Percentiles rank a stretch among this genome's conserved stretches.
These are phyloP conservation scores for Megaleporinus macrocephalus DNA, from an alignment of 2,113 vertebrate genomes.

Conservation along the genomic window DNA sequence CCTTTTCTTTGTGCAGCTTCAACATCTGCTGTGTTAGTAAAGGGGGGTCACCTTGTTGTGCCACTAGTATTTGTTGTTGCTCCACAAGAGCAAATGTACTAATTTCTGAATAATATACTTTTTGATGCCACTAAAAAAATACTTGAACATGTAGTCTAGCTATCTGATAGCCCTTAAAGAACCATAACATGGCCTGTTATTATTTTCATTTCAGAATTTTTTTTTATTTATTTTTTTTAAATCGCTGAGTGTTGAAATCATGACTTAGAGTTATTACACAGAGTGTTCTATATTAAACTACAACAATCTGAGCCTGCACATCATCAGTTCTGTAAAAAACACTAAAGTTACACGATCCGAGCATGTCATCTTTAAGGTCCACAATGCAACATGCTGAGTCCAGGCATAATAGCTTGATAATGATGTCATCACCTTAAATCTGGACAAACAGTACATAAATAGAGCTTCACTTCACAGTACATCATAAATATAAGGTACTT, in stretches of 20 bases:
- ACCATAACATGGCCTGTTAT: constrained; percentile 43
- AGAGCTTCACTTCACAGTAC: constrained; percentile 39
- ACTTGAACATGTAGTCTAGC: constrained; percentile 39
- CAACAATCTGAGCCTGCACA: neutral
- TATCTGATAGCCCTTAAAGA: constrained; percentile 44
- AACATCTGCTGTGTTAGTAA: constrained; percentile 1
- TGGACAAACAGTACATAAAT: constrained; percentile 39
- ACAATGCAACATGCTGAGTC: neutral
- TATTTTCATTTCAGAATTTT: constrained; percentile 6
- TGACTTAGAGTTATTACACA: neutral
- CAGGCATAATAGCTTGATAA: neutral
- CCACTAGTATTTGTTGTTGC: constrained; percentile 36
- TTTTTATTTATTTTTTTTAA: no score
- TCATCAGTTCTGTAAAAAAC: neutral
- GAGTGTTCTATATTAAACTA: constrained; percentile 2
- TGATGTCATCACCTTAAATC: neutral
- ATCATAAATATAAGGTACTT: constrained; percentile 46
- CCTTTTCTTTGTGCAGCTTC: neutral
- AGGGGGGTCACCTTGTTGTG: constrained; percentile 53
- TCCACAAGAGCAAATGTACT: constrained; percentile 50
- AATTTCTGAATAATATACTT: constrained; percentile 23
- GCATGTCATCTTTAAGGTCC: neutral
- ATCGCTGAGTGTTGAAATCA: constrained; percentile 29
- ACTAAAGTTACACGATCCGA: neutral
- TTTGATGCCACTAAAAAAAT: constrained; percentile 32